phyloP scores from a whole-genome alignment of 2,888 invertebrate genomes.

The Apantesis nais region DNA sequence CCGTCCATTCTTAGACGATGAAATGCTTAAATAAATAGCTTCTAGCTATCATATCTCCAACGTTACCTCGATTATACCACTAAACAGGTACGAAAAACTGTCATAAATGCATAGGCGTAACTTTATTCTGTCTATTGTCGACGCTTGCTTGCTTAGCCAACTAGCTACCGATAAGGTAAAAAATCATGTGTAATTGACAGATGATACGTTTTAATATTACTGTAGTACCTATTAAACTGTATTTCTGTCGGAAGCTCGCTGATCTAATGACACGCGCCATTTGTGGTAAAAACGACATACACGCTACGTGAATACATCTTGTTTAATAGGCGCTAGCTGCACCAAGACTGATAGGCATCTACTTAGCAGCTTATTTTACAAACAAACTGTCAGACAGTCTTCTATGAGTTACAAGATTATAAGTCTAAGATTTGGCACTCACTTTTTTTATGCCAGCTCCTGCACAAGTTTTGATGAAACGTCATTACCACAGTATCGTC shows the following conservation, averaged over 20 bases:
- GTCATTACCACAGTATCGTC: too few relatives aligned
- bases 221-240: constrained; percentile 34
- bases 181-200: constrained; percentile 25
- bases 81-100: constrained; percentile 4
- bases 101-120: neutral
- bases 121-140: neutral
- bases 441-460: neutral
- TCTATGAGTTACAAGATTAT: constrained; percentile 27
- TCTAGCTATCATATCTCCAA: constrained; percentile 28
- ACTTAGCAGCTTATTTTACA: constrained; percentile 48
- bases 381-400: constrained; percentile 35
- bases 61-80: constrained; percentile 15
- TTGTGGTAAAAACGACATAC: constrained; percentile 11
- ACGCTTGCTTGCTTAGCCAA: neutral
- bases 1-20: constrained; percentile 53
- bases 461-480: neutral
- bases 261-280: constrained; percentile 20
- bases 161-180: neutral
- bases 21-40: constrained; percentile 40
- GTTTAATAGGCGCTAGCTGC: constrained; percentile 42
- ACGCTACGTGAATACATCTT: constrained; percentile 25
- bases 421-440: neutral
- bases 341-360: constrained; percentile 58
- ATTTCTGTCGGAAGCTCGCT: constrained; percentile 36
- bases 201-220: constrained; percentile 27